Conservation (phyloP, 2,888 invertebrate genomes). For the Epistrophella euchroma region DNA sequence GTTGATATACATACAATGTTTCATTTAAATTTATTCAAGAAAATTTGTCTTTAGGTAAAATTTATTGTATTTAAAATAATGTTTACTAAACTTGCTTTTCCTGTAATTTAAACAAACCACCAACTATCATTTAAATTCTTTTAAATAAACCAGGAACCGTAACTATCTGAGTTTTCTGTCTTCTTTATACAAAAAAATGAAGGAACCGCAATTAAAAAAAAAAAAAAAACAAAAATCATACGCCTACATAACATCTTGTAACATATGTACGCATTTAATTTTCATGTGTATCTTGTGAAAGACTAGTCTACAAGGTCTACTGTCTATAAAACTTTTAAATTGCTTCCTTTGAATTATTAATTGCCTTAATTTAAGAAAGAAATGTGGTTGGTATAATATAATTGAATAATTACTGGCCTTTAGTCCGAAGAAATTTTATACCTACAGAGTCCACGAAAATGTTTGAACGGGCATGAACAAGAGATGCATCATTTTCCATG, state of each 20-base stretch:
- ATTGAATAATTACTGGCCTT: conserved; percentile 60
- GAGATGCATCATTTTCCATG: conserved; percentile 11
- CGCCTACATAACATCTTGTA: conserved; percentile 48
- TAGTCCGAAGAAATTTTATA: neutral
- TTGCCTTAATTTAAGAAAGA: conserved; percentile 61
- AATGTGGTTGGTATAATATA: conserved; percentile 44
- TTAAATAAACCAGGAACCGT: neutral
- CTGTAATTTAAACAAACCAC: neutral
- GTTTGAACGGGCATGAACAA: conserved; percentile 2
- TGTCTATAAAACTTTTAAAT: conserved; percentile 58
- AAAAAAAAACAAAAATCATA: conserved; percentile 21
- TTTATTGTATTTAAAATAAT: neutral
- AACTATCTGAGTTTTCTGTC: neutral
- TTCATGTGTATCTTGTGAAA: conserved; percentile 46
- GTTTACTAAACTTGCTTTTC: neutral
- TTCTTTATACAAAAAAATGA: conserved; percentile 4
- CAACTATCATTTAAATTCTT: neutral
- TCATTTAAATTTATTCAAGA: conserved; percentile 27
- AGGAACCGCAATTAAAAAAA: conserved; percentile 9
- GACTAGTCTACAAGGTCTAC: conserved; percentile 18
- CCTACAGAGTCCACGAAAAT: neutral
- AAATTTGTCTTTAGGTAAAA: conserved; percentile 41
- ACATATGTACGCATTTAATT: conserved; percentile 62
- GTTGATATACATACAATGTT: conserved; percentile 46
- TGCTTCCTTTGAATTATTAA: conserved; percentile 70